These are phyloP conservation scores for Tribolium madens DNA, from an alignment of 1,140 invertebrate species.

Conservation along the genomic window DNA sequence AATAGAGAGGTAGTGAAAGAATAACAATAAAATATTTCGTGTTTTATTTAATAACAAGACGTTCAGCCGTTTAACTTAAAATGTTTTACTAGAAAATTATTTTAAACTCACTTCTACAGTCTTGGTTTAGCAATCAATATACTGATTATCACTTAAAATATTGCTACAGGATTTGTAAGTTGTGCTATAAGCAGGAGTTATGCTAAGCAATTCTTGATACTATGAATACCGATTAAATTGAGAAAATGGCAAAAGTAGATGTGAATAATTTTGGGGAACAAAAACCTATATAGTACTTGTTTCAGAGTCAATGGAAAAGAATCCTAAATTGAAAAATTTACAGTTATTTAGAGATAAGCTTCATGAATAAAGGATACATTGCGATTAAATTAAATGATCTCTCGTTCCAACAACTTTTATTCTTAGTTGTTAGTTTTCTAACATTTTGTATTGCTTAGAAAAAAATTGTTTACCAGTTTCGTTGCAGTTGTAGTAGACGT, in stretches of 20 bases:
- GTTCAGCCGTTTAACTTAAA: too few species aligned
- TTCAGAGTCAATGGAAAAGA: neutral
- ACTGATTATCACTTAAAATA: neutral
- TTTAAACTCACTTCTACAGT: neutral
- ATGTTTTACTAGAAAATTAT: neutral
- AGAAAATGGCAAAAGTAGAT: too few species aligned
- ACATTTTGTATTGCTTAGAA: too few species aligned
- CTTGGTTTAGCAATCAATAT: neutral
- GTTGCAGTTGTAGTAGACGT: neutral
- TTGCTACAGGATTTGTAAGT: neutral
- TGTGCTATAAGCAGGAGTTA: neutral
- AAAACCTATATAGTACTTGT: too few species aligned
- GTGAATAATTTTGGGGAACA: too few species aligned
- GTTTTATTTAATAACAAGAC: too few species aligned
- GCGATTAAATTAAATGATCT: neutral
- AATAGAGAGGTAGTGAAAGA: too few species aligned
- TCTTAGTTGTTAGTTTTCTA: neutral
- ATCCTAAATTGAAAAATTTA: neutral
- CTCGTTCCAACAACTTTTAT: neutral
- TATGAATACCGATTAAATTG: neutral
- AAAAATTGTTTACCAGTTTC: neutral
- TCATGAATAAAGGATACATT: neutral
- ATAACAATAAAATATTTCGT: too few species aligned
- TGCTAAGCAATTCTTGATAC: neutral
- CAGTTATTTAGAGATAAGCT: neutral